Evolutionary conservation across 2,888 invertebrate species (phyloP), one percentile per base, ranked within the genome.

Genomic region (Polymixis flavicincta): DNA sequence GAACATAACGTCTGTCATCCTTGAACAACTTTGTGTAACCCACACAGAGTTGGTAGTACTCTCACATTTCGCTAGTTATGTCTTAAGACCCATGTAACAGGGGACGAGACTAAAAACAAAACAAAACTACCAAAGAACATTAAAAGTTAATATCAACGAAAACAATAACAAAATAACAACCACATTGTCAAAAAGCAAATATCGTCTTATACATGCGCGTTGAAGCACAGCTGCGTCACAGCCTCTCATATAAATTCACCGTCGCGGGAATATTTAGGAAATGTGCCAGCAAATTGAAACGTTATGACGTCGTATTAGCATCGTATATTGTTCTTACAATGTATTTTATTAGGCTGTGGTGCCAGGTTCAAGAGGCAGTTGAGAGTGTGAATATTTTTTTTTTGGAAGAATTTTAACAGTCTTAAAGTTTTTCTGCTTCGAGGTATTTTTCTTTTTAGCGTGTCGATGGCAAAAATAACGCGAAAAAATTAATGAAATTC

Each of bases 251-350:
- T 87, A 86, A 87, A 87, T 87, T 87, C 88, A 79, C 84, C 82
- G 64, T 60, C 68, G 76, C 52, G 74, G 74, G 77, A 79, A 87
- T 87, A 86, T 87, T 87, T 87, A 87, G 82, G 78, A 79, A 87
- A 87, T 87, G 82, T 87, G 82, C 80, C 74, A 64, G 84, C 80
- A 86, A 83, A 87, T 87, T 87, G 86, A 87, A 87, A 84, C 88
- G 76, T 84, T 87, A 86, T 75, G 76, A 76, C 84, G 78, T 65
- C 77, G 69, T 87, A 84, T 87, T 87, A 87, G 86, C 82, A 80
- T 82, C 74, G 67, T 66, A 78, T 85, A 83, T 85, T 87, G 80
- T 82, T 82, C 88, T 76, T 78, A 84, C 86, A 86, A 84, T 84
- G 86, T 87, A 78, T 87, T 87, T 87, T 87, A 87, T 84, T 80